A percentile compares a stretch with the other conserved stretches of the same genome.
These are phyloP conservation scores for Actinia equina DNA, from an alignment of 64 coral and sea anemone species.

Conservation along the genomic window DNA sequence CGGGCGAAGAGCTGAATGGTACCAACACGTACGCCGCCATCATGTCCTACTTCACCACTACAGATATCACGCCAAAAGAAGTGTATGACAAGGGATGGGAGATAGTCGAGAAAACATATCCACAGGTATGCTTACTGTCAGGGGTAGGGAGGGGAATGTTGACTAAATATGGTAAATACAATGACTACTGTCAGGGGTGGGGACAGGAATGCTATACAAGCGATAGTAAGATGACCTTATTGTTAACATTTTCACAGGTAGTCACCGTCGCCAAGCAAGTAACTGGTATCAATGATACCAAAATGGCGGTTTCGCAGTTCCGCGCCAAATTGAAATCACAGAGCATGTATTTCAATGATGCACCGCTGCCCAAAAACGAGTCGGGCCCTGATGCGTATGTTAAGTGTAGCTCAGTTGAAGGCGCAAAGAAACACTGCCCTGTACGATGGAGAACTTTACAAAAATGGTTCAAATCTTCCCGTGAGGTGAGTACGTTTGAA, in stretches of 20 bases:
- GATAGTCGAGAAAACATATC: constrained; percentile 39
- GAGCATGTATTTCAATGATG: constrained; percentile 58
- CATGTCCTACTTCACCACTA: constrained; percentile 56
- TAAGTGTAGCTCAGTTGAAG: constrained; percentile 31
- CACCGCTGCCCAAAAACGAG: constrained; percentile 47
- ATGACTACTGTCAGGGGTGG: background rate
- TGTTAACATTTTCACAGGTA: background rate
- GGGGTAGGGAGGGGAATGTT: background rate
- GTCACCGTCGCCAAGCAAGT: constrained; percentile 29
- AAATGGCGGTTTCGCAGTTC: constrained; percentile 29
- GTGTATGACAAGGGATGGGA: constrained; percentile 57
- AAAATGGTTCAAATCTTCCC: constrained; percentile 46
- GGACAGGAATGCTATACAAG: too few relatives aligned
- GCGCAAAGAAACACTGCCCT: constrained; percentile 38
- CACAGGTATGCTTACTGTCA: background rate
- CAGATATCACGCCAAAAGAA: constrained; percentile 25
- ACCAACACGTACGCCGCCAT: constrained; percentile 30
- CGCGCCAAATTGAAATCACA: constrained; percentile 25
- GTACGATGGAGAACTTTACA: constrained; percentile 52
- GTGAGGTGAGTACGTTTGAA: constrained; percentile 19
- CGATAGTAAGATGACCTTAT: background rate
- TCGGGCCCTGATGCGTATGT: background rate
- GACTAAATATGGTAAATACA: background rate
- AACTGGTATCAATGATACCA: constrained; percentile 31
- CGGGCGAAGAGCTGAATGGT: constrained; percentile 45